These are phyloP conservation scores for Thrips palmi DNA, from an alignment of 1,140 invertebrate species.

Conservation along the genomic window DNA sequence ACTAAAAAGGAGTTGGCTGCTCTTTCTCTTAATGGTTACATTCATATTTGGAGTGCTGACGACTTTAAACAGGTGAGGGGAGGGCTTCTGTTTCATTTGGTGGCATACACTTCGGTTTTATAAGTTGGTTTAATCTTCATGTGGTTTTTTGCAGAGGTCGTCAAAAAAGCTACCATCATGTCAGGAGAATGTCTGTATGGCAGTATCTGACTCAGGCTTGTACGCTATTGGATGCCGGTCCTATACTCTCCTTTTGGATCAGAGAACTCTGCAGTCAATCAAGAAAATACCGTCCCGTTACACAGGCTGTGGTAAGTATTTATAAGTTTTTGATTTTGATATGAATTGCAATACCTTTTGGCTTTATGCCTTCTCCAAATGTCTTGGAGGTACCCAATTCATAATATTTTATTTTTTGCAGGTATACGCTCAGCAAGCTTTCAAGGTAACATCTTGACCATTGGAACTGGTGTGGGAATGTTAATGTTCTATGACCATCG, in stretches of 20 bases:
- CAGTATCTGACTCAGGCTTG: constrained; percentile 62
- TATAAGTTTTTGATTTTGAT: neutral
- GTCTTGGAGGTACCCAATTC: neutral
- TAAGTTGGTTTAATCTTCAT: constrained; percentile 1
- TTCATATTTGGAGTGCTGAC: constrained; percentile 85
- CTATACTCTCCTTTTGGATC: constrained; percentile 76
- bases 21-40: constrained; percentile 72
- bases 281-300: constrained; percentile 50
- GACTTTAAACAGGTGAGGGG: constrained; percentile 46
- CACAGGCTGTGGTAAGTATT: constrained; percentile 47
- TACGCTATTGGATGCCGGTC: constrained; percentile 89
- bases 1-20: constrained; percentile 74
- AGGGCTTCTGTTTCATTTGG: neutral
- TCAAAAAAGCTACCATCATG: constrained; percentile 71
- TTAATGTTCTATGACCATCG: constrained; percentile 87
- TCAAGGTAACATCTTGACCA: constrained; percentile 71
- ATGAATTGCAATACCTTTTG: neutral
- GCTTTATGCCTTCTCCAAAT: constrained; percentile 7
- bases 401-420: constrained; percentile 16
- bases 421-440: constrained; percentile 79
- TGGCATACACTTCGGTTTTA: constrained; percentile 4
- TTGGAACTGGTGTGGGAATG: constrained; percentile 80
- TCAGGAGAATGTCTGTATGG: constrained; percentile 85
- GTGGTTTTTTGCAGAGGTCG: constrained; percentile 42
- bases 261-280: constrained; percentile 59